Percentiles rank a stretch among this genome's conserved stretches.
These are phyloP conservation scores for Danio rerio DNA, from an alignment of 2,113 vertebrate genomes.

Conservation along the genomic window GRCz12tu NC_133179.1:24262501-24263000, in stretches of 20 bases:
- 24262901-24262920: constrained; percentile 1
- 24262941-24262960: not conserved
- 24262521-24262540: not conserved
- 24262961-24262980: not conserved
- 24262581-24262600: not conserved
- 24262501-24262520: too few species aligned
- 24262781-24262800: constrained; percentile 27
- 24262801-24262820: constrained; percentile 20
- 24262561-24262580: not conserved
- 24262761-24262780: constrained; percentile 19
- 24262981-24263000: not conserved
- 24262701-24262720: constrained; percentile 18
- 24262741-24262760: constrained; percentile 30
- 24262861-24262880: not conserved
- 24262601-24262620: not conserved
- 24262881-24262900: constrained; percentile 14
- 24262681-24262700: not conserved
- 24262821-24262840: constrained; percentile 1
- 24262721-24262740: constrained; percentile 34
- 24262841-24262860: not conserved
- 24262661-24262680: not conserved
- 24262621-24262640: not conserved
- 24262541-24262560: not conserved
- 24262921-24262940: not conserved
- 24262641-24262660: not conserved